These are phyloP conservation scores for Bombycilla garrulus DNA, from an alignment of 2,113 vertebrate genomes.

Conservation along the genomic window DNA sequence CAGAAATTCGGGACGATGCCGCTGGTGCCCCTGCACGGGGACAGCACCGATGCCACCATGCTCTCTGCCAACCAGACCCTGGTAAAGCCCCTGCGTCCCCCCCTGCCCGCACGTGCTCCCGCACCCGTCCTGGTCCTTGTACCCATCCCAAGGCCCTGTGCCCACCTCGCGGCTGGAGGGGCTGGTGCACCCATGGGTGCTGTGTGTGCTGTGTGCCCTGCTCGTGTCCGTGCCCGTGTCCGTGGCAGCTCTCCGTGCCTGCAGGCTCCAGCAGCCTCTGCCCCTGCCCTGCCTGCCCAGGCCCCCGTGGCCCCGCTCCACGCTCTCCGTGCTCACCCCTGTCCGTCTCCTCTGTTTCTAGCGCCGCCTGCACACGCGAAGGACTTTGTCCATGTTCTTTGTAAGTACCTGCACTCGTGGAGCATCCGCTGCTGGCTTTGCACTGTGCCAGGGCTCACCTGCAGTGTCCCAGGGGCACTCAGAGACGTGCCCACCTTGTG, in stretches of 20 bases:
- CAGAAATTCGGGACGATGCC: constrained; percentile 99
- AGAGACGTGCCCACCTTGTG: accelerated
- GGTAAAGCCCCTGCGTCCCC: constrained; percentile 64
- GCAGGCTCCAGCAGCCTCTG: background rate
- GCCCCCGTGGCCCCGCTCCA: background rate
- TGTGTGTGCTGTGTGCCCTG: background rate
- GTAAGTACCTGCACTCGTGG: constrained; percentile 79
- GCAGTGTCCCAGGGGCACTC: background rate
- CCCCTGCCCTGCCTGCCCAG: background rate
- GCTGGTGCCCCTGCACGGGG: constrained; percentile 87
- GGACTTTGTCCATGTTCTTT: constrained; percentile 98
- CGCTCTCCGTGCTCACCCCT: constrained; percentile 40
- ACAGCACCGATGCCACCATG: constrained; percentile 88
- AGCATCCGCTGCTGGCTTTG: background rate
- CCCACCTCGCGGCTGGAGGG: background rate
- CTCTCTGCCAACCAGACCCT: constrained; percentile 95
- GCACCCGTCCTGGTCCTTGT: background rate
- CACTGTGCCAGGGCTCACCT: background rate
- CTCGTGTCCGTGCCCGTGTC: background rate
- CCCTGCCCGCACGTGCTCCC: background rate
- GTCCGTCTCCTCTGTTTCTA: constrained; percentile 69
- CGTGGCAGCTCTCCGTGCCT: accelerated
- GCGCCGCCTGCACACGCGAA: constrained; percentile 90
- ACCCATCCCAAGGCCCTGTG: accelerated
- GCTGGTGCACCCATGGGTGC: accelerated